Evolutionary conservation across 2,113 vertebrate genomes (phyloP), one percentile per base, ranked within the genome.

Genomic region (Lepisosteus osseus): DNA sequence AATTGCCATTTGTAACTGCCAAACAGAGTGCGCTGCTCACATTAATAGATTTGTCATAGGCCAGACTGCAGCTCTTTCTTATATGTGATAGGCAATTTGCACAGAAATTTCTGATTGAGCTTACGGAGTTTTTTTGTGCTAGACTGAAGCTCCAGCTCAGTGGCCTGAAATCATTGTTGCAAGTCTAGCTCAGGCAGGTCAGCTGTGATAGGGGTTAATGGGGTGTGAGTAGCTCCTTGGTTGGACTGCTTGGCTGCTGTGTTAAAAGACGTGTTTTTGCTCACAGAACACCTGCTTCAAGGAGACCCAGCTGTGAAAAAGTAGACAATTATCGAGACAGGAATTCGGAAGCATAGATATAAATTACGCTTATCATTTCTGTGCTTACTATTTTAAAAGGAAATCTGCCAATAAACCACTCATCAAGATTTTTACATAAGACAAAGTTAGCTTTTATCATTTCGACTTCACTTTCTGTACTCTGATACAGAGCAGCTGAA

Each of bases 1-100:
- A 15, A 59, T n/a, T 59, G 57, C 14, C n/a, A 59, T 59, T 59
- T 59, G 57, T 59, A 59, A 59, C 57, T 59, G 57, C n/a, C 57
- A 59, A 59, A 59, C 5, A 13, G n/a, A 59, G 57, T 14, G 57
- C 57, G 4, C n/a, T 59, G 57, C 57, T 13, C 57, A 59, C 57
- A 59, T 6, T 59, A 59, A 59, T 15, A 59, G 12, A 59, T 6
- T 14, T 59, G 57, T 59, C 57, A 59, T n/a, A 59, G 13, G 12
- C 1, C 57, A n/a, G 11, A 59, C 4, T 11, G 57, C 13, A 59
- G 57, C n/a, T 13, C n/a, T 6, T 15, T 59, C n/a, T 59, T 59
- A 59, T 59, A 6, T 59, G 12, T 3, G 5, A 59, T 51, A 51
- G 47, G 57, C 2, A 59, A 59, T 59, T 14, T 13, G 57, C 57